Base-by-base conservation (phyloP, 2,888 invertebrate species). In the Calliopum simillimum region DNA sequence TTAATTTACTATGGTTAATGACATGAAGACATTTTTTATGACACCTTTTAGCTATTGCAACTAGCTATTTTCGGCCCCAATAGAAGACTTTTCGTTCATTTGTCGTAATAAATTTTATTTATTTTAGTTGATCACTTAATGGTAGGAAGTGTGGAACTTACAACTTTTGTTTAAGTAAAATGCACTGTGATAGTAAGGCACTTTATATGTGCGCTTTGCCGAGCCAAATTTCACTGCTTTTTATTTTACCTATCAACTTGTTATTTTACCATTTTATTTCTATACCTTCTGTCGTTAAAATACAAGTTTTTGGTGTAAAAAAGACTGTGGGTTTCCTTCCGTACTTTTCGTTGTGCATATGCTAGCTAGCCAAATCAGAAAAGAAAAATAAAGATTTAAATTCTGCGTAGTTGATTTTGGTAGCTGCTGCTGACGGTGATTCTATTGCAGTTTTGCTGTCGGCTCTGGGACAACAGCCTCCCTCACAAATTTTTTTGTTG, bases 271-370 rank as follows among this genome's bases (percentile, higher is more conserved):
- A 25, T 41, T 59, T 59, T 59, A n/a, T 41, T 59, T 19, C 8
- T 16, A n/a, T 33, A 12, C 11, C 25, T 14, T 58, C 4, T 6
- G 58, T 33, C 33, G 4, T 33, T 1, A 33, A 58, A 43, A 59
- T 14, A 59, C 59, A 19, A n/a, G 59, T 41, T 59, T 33, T 33
- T n/a, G 19, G 12, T 16, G 33, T 19, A 33, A 41, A 59, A 41
- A 41, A 19, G n/a, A 59, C 19, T 43, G 59, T 59, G 47, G 16
- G 41, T 33, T 64, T 64, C 64, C 64, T 64, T 64, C 64, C 64
- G 25, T 53, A 51, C n/a, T 51, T 13, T 64, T 23, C n/a, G n/a
- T 23, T 47, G 13, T 53, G 16, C 19, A 51, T 33, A 13, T 64
- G 23, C 44, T 19, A 19, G 4, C 16, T 65, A 44, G 43, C 25